Conservation (phyloP, 1,140 invertebrate genomes). For the Saxidomus purpurata region DNA sequence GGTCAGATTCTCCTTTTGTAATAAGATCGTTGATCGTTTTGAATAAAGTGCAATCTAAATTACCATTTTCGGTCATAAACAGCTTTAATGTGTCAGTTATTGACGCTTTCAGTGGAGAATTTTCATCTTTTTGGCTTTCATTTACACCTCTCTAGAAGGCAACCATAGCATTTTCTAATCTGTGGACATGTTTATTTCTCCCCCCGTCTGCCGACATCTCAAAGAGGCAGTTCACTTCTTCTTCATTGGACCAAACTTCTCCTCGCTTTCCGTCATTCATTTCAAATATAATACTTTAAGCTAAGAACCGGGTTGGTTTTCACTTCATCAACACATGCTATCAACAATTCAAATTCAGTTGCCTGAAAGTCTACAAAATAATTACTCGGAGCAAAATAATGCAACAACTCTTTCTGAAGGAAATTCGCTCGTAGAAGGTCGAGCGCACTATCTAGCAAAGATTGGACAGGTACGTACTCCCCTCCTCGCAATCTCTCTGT, state of each 20-base stretch:
- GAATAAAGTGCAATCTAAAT: neutral
- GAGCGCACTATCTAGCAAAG: neutral
- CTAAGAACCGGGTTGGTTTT: neutral
- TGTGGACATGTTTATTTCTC: neutral
- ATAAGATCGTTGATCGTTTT: neutral
- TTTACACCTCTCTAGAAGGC: slow-evolving; percentile 16
- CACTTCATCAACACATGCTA: neutral
- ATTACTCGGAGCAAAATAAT: slow-evolving; percentile 19
- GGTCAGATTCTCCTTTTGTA: neutral
- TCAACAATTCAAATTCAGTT: neutral
- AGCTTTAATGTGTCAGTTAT: neutral
- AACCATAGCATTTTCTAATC: neutral
- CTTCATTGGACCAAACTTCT: neutral
- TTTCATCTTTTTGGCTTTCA: neutral
- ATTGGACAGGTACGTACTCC: neutral
- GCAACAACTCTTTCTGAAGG: neutral
- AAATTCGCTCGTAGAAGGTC: neutral
- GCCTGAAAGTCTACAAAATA: neutral
- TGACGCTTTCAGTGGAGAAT: neutral
- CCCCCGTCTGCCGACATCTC: neutral
- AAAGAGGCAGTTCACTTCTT: neutral
- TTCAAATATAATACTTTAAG: neutral
- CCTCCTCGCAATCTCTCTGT: neutral
- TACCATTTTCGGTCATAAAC: neutral
- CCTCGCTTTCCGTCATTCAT: neutral